A percentile compares a stretch with the other conserved stretches of the same genome.
Evolutionary conservation across 2,797 vertebrate genomes (phyloP).

Genomic region (Argya squamiceps): DNA sequence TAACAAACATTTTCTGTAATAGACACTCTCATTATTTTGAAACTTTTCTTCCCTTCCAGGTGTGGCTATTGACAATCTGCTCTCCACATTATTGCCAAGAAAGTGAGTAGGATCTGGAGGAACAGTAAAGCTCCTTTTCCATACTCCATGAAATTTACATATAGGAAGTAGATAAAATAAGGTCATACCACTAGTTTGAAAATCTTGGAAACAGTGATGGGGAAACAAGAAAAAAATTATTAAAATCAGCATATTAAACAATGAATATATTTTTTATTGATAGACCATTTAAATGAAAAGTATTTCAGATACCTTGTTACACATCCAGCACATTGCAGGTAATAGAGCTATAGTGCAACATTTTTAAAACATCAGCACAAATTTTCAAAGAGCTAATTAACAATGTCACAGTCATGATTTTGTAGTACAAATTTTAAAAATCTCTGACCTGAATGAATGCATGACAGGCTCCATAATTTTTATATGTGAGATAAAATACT

Average conservation of each 20-base stretch:
- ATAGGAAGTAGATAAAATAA: neutral
- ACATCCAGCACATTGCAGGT: neutral
- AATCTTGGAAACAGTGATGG: neutral
- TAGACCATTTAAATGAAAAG: neutral
- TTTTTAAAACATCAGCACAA: neutral
- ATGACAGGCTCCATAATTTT: neutral
- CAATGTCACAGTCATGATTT: neutral
- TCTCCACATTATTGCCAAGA: accelerated
- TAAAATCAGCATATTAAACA: neutral
- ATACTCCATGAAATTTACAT: neutral
- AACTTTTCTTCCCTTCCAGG: neutral
- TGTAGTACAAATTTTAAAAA: neutral
- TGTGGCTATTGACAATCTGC: neutral
- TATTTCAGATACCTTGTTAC: neutral
- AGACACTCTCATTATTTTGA: neutral
- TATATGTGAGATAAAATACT: neutral
- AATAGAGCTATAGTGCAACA: neutral
- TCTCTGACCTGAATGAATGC: neutral
- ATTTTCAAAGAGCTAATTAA: neutral
- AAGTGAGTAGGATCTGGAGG: neutral
- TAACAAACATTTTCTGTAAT: neutral
- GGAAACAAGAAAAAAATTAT: neutral
- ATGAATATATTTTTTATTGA: neutral
- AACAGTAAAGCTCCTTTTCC: neutral
- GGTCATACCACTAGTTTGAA: neutral